Evolutionary conservation across 1,140 invertebrate genomes (phyloP).

Genomic region (Calliphora vicina): DNA sequence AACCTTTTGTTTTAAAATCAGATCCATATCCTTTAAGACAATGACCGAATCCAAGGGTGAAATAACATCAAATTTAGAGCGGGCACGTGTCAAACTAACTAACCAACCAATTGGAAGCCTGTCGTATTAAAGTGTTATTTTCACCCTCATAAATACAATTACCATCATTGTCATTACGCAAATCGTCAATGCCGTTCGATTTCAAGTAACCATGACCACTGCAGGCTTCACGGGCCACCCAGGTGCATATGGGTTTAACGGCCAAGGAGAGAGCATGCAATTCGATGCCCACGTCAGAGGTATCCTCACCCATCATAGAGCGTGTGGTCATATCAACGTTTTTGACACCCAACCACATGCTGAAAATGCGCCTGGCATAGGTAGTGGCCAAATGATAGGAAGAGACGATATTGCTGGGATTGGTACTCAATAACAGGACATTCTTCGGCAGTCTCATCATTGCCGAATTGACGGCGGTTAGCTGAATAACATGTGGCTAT

Average conservation of each 20-base stretch:
- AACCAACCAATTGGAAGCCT: conserved; percentile 83
- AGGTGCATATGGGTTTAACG: conserved; percentile 78
- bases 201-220: conserved; percentile 79
- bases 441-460: conserved; percentile 67
- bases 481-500: conserved; percentile 85
- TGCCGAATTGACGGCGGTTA: conserved; percentile 82
- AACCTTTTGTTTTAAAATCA: conserved; percentile 63
- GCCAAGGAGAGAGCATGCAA: conserved; percentile 80
- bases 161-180: conserved; percentile 86
- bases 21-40: conserved; percentile 69
- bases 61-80: conserved; percentile 62
- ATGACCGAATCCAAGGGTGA: conserved; percentile 72
- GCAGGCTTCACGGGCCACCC: conserved; percentile 83
- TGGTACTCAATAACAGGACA: conserved; percentile 85
- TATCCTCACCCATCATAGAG: conserved; percentile 62
- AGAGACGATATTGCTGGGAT: conserved; percentile 83
- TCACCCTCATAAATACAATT: conserved; percentile 91
- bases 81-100: conserved; percentile 66
- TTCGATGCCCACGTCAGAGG: conserved; percentile 64
- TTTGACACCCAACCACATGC: conserved; percentile 66
- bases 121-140: conserved; percentile 87
- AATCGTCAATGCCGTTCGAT: conserved; percentile 75
- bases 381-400: conserved; percentile 82
- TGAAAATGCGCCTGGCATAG: conserved; percentile 75
- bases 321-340: conserved; percentile 67